These are phyloP conservation scores for Sesamia inferens DNA, from an alignment of 2,888 invertebrate genomes.

Conservation along the genomic window DNA sequence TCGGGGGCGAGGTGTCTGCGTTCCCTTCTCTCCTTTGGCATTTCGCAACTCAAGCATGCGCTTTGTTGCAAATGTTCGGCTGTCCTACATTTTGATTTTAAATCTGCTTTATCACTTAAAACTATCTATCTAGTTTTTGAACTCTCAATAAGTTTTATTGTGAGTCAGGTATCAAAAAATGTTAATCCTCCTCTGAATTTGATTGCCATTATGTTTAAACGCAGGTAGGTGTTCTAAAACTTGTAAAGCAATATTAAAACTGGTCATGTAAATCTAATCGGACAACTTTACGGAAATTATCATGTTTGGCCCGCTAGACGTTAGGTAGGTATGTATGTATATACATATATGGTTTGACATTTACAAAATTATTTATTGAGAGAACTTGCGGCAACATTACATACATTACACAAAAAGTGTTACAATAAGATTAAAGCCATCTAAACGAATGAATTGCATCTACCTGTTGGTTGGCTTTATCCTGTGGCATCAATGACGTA, in stretches of 20 bases:
- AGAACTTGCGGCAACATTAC: slow-evolving; percentile 21
- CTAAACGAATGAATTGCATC: slow-evolving; percentile 34
- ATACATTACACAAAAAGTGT: slow-evolving; percentile 3
- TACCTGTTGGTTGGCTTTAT: slow-evolving; percentile 63
- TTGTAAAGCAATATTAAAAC: slow-evolving; percentile 57
- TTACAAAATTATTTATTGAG: slow-evolving; percentile 29
- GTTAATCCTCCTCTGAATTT: slow-evolving; percentile 24
- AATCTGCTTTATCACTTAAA: slow-evolving; percentile 20
- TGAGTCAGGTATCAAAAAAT: slow-evolving; percentile 8
- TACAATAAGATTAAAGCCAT: slow-evolving; percentile 11
- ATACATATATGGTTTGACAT: slow-evolving; percentile 38
- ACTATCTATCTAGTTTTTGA: slow-evolving; percentile 16
- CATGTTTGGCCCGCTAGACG: slow-evolving; percentile 42
- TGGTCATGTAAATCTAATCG: slow-evolving; percentile 67
- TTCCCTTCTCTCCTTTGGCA: slow-evolving; percentile 75
- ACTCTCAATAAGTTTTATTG: background rate
- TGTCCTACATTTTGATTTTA: slow-evolving; percentile 69
- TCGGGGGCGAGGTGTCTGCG: slow-evolving; percentile 75
- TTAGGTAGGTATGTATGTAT: slow-evolving; percentile 16
- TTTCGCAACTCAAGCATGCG: slow-evolving; percentile 75
- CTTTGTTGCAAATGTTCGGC: slow-evolving; percentile 68
- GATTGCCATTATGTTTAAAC: slow-evolving; percentile 34
- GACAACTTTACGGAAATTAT: slow-evolving; percentile 61
- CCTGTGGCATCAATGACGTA: slow-evolving; percentile 70
- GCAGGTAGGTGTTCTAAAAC: slow-evolving; percentile 39